These are phyloP conservation scores for Chrysogorgia sp. DNA, from an alignment of 92 coral and sea anemone genomes.

Conservation along the genomic window DNA sequence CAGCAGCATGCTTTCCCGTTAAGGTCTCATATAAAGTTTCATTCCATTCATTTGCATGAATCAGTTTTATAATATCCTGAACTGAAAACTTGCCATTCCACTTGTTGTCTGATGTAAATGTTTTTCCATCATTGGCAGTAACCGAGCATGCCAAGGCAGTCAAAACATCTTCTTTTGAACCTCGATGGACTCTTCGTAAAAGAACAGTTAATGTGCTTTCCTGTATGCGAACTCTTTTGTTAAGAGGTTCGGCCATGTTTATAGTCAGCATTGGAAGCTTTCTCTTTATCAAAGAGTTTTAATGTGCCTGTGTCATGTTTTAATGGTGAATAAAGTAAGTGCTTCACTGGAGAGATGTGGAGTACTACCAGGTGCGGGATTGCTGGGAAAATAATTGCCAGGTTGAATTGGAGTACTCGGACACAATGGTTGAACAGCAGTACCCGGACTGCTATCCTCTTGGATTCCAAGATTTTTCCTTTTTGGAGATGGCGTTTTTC, in stretches of 20 bases:
- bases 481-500: conserved; percentile 9
- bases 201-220: conserved; percentile 1
- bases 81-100: conserved; percentile 42
- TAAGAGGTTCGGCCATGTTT: conserved; percentile 38
- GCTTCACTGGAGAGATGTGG: conserved; percentile 36
- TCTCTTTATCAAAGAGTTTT: not conserved
- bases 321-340: conserved; percentile 6
- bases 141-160: conserved; percentile 6
- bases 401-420: not conserved
- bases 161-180: conserved; percentile 8
- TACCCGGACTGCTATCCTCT: not conserved
- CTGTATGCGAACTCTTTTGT: not conserved
- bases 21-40: conserved; percentile 37
- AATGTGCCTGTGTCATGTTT: not conserved
- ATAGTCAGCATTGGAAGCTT: not conserved
- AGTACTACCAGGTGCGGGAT: no score
- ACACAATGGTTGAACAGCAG: not conserved
- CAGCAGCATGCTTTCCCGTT: conserved; percentile 34
- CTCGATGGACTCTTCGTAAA: conserved; percentile 3
- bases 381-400: no score
- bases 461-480: not conserved
- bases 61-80: conserved; percentile 52
- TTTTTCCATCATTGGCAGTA: not conserved
- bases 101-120: not conserved
- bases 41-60: not conserved